Conservation (phyloP, 2,113 vertebrate genomes). For the Trichechus manatus region DNA sequence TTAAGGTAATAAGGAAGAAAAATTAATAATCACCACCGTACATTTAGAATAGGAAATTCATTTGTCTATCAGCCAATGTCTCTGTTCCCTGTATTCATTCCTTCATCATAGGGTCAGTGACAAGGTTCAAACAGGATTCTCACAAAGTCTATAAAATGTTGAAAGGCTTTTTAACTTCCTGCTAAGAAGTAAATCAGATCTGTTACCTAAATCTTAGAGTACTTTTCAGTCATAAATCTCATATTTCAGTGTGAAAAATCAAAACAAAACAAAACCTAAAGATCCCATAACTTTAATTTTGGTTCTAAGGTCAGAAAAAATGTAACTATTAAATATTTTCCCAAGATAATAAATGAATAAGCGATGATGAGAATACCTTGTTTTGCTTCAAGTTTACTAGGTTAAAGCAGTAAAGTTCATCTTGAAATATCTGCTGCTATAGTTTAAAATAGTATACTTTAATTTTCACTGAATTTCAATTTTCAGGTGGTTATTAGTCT, state of each 20-base stretch:
- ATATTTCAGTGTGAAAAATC: conserved; percentile 59
- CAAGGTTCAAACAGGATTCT: conserved; percentile 48
- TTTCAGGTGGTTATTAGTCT: conserved; percentile 46
- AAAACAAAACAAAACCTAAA: conserved; percentile 73
- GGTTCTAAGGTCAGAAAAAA: conserved; percentile 52
- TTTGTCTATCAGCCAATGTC: not conserved
- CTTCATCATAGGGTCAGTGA: not conserved
- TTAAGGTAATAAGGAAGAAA: conserved; percentile 6
- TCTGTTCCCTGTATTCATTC: conserved; percentile 37
- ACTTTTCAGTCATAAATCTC: conserved; percentile 70
- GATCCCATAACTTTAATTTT: conserved; percentile 60
- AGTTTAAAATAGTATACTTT: conserved; percentile 12
- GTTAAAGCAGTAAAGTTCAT: conserved; percentile 55
- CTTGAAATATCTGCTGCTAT: not conserved
- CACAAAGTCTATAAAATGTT: conserved; percentile 62
- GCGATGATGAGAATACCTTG: conserved; percentile 4
- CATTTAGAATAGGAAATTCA: not conserved
- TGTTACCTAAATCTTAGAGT: conserved; percentile 65
- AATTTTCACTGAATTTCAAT: conserved; percentile 56
- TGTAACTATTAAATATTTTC: conserved; percentile 62
- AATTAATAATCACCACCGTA: not conserved
- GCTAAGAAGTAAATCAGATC: conserved; percentile 68
- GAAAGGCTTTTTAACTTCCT: conserved; percentile 74
- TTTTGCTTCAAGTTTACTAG: conserved; percentile 54
- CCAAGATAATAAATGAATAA: conserved; percentile 57